Percentiles rank a stretch among this genome's conserved stretches.
Conservation (phyloP, 2,797 vertebrate genomes). For the Catostomus latipinnis region DNA sequence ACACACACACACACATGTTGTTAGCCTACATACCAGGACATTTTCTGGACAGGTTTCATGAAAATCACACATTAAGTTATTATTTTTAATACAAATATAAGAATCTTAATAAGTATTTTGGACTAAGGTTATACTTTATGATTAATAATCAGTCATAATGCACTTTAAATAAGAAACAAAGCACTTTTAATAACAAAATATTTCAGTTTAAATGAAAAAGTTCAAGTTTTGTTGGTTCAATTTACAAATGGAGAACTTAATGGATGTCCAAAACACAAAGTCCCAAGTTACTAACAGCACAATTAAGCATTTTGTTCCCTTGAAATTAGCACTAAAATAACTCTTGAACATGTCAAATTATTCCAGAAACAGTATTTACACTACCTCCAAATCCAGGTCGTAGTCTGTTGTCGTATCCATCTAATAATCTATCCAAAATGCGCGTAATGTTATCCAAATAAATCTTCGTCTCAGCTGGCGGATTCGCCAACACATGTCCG, state of each 20-base stretch:
- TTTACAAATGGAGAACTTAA: conserved; percentile 16
- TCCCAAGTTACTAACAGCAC: neutral
- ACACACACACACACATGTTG: too few species aligned
- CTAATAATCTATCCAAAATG: conserved; percentile 91
- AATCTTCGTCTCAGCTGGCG: conserved; percentile 75
- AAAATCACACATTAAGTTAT: too few species aligned
- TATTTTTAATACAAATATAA: too few species aligned
- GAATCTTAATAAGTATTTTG: too few species aligned
- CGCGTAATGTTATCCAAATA: conserved; percentile 93
- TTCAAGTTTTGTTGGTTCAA: neutral
- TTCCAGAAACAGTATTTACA: conserved; percentile 7
- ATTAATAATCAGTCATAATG: neutral
- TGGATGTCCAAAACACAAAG: neutral
- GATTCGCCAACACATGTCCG: conserved; percentile 74
- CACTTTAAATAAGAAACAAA: neutral
- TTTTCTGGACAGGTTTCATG: too few species aligned
- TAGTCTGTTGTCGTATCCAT: conserved; percentile 95
- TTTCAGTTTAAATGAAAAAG: neutral
- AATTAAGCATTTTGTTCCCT: neutral
- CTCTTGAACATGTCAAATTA: neutral
- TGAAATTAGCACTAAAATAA: neutral
- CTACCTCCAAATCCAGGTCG: conserved; percentile 95
- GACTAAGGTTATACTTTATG: neutral
- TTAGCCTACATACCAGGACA: too few species aligned
- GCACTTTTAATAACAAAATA: neutral